These are phyloP conservation scores for Dryococelus australis DNA, from an alignment of 2,888 invertebrate species.

Conservation along the genomic window DNA sequence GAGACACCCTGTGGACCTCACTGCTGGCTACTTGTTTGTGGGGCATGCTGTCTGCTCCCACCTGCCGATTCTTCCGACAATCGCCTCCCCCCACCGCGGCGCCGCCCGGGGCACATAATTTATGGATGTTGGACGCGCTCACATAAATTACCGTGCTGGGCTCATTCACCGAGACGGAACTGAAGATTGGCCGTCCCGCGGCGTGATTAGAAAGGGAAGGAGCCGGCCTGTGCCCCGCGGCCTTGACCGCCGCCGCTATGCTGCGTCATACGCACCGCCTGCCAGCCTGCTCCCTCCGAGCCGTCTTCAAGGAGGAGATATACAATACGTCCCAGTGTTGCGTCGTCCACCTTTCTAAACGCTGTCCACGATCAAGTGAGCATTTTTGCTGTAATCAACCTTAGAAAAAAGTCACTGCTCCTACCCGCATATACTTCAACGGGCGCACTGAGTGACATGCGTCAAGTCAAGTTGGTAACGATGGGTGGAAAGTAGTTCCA, in stretches of 20 bases:
- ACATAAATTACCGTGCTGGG: not conserved
- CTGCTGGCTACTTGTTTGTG: not conserved
- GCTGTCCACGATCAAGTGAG: too few relatives aligned
- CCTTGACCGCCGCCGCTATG: not conserved
- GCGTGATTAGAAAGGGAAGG: not conserved
- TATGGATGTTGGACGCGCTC: slow-evolving; percentile 10
- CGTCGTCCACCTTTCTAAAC: too few relatives aligned
- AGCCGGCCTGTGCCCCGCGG: not conserved
- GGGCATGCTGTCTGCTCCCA: not conserved
- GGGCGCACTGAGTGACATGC: too few relatives aligned
- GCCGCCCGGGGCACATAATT: not conserved
- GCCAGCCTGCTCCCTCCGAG: too few relatives aligned
- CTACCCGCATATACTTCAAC: too few relatives aligned
- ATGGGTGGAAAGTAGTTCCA: too few relatives aligned
- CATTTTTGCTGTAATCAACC: too few relatives aligned
- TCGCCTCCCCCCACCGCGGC: not conserved
- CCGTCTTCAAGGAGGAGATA: too few relatives aligned
- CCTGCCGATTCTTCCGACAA: slow-evolving; percentile 30
- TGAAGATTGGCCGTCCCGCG: slow-evolving; percentile 16
- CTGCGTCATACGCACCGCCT: not conserved
- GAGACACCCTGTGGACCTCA: too few relatives aligned
- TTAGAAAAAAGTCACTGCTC: too few relatives aligned
- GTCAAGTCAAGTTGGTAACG: too few relatives aligned
- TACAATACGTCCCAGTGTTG: too few relatives aligned
- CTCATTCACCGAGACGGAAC: slow-evolving; percentile 1